Conservation (phyloP, 2,113 vertebrate species). For the Pogona vitticeps region DNA sequence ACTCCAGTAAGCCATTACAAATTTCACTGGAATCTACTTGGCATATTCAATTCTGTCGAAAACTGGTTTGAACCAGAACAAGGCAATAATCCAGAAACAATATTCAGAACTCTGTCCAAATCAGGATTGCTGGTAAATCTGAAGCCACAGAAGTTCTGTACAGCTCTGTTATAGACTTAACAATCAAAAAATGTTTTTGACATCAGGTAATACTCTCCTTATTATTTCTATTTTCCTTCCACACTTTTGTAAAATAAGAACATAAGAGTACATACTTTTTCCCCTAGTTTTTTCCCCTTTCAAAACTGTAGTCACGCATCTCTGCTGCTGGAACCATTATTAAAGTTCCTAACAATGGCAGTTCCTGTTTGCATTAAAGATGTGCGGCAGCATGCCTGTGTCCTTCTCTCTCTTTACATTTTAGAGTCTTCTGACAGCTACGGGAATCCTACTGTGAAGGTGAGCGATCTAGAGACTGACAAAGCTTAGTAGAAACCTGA, state of each 20-base stretch:
- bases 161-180: background rate
- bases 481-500: slow-evolving; percentile 20
- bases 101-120: background rate
- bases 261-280: background rate
- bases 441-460: slow-evolving; percentile 17
- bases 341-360: slow-evolving; percentile 46
- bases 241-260: background rate
- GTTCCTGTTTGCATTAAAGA: slow-evolving; percentile 28
- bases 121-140: no score
- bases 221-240: background rate
- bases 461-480: slow-evolving; percentile 23
- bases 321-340: slow-evolving; percentile 9
- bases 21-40: background rate
- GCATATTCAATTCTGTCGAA: background rate
- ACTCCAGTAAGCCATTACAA: background rate
- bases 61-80: background rate
- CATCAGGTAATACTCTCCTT: background rate
- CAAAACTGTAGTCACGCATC: slow-evolving; percentile 3
- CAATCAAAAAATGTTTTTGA: background rate
- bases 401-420: slow-evolving; percentile 20
- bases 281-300: background rate
- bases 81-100: background rate
- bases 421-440: slow-evolving; percentile 36
- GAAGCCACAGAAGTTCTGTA: background rate
- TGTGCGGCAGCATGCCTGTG: slow-evolving; percentile 16